These are phyloP conservation scores for Zhuqinia jingwanae DNA, from an alignment of 2,888 invertebrate species.

Conservation along the genomic window DNA sequence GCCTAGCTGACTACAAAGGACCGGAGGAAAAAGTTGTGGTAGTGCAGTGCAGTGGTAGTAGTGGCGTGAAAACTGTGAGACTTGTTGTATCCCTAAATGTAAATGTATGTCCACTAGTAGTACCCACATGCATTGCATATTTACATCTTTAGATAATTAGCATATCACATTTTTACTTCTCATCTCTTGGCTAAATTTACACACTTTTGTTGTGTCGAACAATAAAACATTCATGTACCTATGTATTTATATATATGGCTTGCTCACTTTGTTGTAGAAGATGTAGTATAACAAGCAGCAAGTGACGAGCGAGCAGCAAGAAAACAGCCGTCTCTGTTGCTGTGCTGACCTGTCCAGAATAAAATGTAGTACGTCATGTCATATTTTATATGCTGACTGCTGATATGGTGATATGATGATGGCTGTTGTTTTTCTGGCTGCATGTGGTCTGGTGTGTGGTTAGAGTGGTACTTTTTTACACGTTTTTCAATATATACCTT, in stretches of 20 bases:
- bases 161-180: too few relatives aligned
- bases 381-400: constrained; percentile 17
- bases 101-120: too few relatives aligned
- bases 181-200: too few relatives aligned
- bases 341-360: neutral
- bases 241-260: neutral
- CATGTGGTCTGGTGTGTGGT: constrained; percentile 3
- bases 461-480: constrained; percentile 31
- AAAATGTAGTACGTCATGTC: constrained; percentile 35
- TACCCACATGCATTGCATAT: too few relatives aligned
- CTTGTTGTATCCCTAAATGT: too few relatives aligned
- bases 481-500: constrained; percentile 20
- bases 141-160: too few relatives aligned
- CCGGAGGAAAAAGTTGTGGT: neutral
- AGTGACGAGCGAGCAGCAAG: neutral
- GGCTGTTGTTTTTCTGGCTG: neutral
- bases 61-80: constrained; percentile 2
- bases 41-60: neutral
- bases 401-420: constrained; percentile 14
- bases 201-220: neutral
- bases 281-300: too few relatives aligned
- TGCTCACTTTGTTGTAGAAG: too few relatives aligned
- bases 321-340: neutral
- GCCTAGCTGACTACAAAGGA: neutral
- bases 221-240: neutral